Evolutionary conservation across 2,888 invertebrate species (phyloP).

Genomic region (Rotaria macrura): DNA sequence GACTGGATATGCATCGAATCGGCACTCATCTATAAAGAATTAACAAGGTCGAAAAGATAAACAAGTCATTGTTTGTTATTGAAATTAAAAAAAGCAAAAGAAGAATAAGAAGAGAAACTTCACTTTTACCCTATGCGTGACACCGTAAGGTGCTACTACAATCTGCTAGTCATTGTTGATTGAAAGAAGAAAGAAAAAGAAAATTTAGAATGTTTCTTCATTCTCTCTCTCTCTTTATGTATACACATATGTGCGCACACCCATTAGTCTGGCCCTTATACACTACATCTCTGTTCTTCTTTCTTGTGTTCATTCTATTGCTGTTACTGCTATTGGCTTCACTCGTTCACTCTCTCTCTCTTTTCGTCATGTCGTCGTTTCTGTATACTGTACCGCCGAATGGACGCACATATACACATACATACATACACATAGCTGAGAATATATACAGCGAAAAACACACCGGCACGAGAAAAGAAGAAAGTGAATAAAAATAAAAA

Average conservation of each 20-base stretch:
- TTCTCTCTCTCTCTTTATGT: neutral
- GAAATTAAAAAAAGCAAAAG: neutral
- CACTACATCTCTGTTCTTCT: neutral
- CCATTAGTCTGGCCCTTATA: neutral
- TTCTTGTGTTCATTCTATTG: neutral
- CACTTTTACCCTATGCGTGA: neutral
- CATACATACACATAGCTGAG: neutral
- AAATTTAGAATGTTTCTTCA: neutral
- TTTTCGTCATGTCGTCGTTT: neutral
- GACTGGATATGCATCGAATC: neutral
- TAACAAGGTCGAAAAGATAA: neutral
- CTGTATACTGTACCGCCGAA: neutral
- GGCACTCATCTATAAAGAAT: neutral
- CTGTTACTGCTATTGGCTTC: neutral
- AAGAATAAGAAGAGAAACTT: neutral
- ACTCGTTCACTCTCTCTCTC: neutral
- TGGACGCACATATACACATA: neutral
- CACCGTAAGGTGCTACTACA: neutral
- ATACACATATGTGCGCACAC: neutral
- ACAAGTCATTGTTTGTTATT: neutral
- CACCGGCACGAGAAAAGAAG: neutral
- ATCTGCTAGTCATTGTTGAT: neutral
- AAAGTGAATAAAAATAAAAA: neutral
- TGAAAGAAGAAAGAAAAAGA: neutral
- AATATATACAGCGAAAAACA: neutral